Percentiles rank a stretch among this genome's conserved stretches.
These are phyloP conservation scores for Schizotus pectinicornis DNA, from an alignment of 2,888 invertebrate species.

Conservation along the genomic window DNA sequence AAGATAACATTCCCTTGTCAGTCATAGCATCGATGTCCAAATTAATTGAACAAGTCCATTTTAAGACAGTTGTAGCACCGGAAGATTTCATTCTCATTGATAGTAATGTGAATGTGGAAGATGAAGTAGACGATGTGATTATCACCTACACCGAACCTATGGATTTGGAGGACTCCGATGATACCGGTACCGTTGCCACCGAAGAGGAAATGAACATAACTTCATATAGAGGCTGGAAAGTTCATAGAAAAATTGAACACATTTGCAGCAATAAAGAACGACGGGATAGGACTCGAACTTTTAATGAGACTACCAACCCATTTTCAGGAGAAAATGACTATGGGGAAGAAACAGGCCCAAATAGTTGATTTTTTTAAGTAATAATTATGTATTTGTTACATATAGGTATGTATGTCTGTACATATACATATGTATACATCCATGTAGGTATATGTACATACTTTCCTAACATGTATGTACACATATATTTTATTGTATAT, in stretches of 20 bases:
- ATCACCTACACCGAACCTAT: not conserved
- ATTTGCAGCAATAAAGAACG: not conserved
- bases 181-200: not conserved
- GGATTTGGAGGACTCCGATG: not conserved
- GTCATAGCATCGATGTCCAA: conserved; percentile 1
- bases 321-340: not conserved
- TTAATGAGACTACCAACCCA: not conserved
- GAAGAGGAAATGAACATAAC: not conserved
- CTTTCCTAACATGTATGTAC: not conserved
- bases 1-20: not conserved
- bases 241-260: not conserved
- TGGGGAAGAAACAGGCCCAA: not conserved
- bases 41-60: not conserved
- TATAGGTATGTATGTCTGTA: not conserved
- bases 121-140: not conserved
- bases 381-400: not conserved
- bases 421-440: not conserved
- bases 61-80: not conserved
- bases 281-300: not conserved
- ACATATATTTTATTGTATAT: not conserved
- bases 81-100: not conserved
- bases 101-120: not conserved
- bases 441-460: not conserved
- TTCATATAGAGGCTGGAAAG: not conserved
- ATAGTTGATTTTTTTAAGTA: not conserved